Conservation (phyloP, 1,140 invertebrate genomes). For the Ceratina japonica region DNA sequence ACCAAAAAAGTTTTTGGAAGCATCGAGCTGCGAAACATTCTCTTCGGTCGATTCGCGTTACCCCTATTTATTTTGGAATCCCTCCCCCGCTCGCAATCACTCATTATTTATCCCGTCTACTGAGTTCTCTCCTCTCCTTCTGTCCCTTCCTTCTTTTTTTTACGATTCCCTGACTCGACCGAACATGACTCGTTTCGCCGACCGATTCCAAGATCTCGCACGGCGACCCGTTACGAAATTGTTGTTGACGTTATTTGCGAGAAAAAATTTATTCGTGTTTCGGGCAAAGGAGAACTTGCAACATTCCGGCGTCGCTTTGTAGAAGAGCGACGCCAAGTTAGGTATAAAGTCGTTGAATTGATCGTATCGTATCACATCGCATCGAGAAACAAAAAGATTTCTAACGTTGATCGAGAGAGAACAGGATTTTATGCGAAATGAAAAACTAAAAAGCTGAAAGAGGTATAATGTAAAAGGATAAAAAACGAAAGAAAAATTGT, state of each 20-base stretch:
- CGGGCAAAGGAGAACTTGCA: slow-evolving; percentile 57
- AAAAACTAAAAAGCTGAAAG: neutral
- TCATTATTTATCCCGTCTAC: neutral
- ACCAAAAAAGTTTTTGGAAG: slow-evolving; percentile 28
- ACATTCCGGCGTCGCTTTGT: slow-evolving; percentile 75
- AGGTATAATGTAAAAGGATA: neutral
- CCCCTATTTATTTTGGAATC: no score
- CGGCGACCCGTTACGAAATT: slow-evolving; percentile 4
- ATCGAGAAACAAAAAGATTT: slow-evolving; percentile 33
- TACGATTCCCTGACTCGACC: neutral
- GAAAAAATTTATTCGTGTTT: slow-evolving; percentile 39
- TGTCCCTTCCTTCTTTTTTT: no score
- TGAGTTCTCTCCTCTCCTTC: no score
- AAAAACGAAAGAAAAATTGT: slow-evolving; percentile 42
- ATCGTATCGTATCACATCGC: slow-evolving; percentile 34
- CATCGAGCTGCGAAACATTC: slow-evolving; percentile 29
- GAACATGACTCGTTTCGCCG: slow-evolving; percentile 14
- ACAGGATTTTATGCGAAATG: neutral
- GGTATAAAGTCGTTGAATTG: slow-evolving; percentile 63
- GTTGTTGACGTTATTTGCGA: slow-evolving; percentile 28
- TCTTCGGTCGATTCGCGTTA: slow-evolving; percentile 32
- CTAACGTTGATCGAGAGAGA: no score
- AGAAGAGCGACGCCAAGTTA: slow-evolving; percentile 68
- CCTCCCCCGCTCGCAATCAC: neutral
- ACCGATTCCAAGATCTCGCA: neutral